These are phyloP conservation scores for Aspidapion aeneum DNA, from an alignment of 2,888 invertebrate genomes.

Conservation along the genomic window DNA sequence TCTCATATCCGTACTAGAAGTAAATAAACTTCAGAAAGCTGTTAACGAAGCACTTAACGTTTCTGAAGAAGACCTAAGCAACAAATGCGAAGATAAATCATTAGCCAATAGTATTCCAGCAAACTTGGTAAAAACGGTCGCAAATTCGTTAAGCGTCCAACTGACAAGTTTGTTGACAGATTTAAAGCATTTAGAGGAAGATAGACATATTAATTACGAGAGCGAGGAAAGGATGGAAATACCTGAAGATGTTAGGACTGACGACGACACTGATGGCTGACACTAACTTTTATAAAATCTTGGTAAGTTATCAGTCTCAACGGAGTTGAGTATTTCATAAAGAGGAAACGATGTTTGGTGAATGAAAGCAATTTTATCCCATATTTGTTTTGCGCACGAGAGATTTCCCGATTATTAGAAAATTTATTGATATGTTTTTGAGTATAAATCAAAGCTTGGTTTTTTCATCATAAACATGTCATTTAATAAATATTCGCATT, in stretches of 20 bases:
- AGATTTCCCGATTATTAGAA: too few species aligned
- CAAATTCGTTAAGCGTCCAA: constrained; percentile 60
- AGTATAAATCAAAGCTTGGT: too few species aligned
- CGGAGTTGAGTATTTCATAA: too few species aligned
- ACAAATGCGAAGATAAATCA: constrained; percentile 48
- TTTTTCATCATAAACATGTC: too few species aligned
- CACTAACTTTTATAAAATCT: too few species aligned
- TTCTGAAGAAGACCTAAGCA: constrained; percentile 55
- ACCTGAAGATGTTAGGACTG: background rate
- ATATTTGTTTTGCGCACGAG: too few species aligned
- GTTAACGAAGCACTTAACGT: constrained; percentile 56
- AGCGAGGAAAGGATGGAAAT: background rate
- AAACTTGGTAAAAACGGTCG: constrained; percentile 59
- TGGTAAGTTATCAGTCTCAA: too few species aligned
- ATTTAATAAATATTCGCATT: too few species aligned
- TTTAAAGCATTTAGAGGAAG: constrained; percentile 71
- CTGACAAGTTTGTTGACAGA: constrained; percentile 70
- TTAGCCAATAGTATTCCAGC: constrained; percentile 57
- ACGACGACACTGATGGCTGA: background rate
- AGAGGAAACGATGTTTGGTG: too few species aligned
- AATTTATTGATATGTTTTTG: too few species aligned
- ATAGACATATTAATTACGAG: constrained; percentile 53
- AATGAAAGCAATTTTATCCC: too few species aligned
- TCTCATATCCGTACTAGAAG: constrained; percentile 59
- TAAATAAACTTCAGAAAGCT: constrained; percentile 53